Evolutionary conservation across 2,888 invertebrate genomes (phyloP).

Genomic region (Plagodis dolabraria): DNA sequence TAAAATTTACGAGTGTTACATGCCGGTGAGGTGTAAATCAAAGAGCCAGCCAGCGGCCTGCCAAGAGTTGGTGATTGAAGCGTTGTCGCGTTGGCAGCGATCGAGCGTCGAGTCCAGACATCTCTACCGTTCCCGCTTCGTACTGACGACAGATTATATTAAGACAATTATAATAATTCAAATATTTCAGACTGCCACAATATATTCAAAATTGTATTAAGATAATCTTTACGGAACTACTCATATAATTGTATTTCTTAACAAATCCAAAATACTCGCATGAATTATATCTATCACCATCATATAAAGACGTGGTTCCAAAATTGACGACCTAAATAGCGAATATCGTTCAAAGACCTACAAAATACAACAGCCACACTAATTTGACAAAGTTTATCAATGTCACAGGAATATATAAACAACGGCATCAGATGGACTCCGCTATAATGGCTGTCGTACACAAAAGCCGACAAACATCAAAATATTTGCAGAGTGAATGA

Average conservation of each 20-base stretch:
- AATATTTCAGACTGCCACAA: slow-evolving; percentile 44
- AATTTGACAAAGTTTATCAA: slow-evolving; percentile 48
- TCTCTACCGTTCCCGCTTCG: slow-evolving; percentile 56
- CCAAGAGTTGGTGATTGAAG: slow-evolving; percentile 72
- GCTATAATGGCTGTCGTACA: slow-evolving; percentile 54
- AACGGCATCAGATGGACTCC: slow-evolving; percentile 54
- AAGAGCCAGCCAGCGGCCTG: slow-evolving; percentile 60
- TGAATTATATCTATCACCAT: not conserved
- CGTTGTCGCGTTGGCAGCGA: slow-evolving; percentile 78
- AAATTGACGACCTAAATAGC: slow-evolving; percentile 8
- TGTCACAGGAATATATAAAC: slow-evolving; percentile 43
- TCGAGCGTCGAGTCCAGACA: slow-evolving; percentile 51
- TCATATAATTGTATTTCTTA: too few species aligned
- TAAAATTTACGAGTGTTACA: slow-evolving; percentile 60
- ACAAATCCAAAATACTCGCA: too few species aligned
- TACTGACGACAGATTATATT: slow-evolving; percentile 54
- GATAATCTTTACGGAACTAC: too few species aligned
- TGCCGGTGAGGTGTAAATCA: slow-evolving; percentile 80
- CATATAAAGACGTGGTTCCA: slow-evolving; percentile 4
- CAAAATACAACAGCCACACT: slow-evolving; percentile 36
- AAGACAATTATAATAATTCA: slow-evolving; percentile 57
- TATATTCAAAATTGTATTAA: too few species aligned
- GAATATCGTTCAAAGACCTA: slow-evolving; percentile 23
- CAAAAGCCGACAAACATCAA: slow-evolving; percentile 70
- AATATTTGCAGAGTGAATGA: slow-evolving; percentile 79